Percentiles rank a stretch among this genome's conserved stretches.
These are phyloP conservation scores for Balearica regulorum DNA, from an alignment of 2,797 vertebrate genomes.

Conservation along the genomic window DNA sequence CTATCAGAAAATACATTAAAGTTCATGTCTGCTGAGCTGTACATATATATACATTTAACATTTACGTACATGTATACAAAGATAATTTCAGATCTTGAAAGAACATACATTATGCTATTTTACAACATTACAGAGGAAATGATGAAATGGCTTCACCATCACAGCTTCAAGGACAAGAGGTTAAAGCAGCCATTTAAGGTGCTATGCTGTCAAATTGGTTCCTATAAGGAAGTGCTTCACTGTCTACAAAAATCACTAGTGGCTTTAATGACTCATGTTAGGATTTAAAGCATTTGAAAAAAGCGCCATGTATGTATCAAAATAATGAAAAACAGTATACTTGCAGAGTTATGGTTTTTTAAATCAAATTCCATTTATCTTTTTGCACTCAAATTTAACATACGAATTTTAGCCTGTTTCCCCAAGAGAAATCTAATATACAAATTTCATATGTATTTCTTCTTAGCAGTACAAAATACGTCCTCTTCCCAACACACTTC, in stretches of 20 bases:
- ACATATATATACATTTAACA: neutral
- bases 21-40: neutral
- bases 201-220: neutral
- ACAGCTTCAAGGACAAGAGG: constrained; percentile 31
- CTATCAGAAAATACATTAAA: neutral
- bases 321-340: neutral
- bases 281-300: constrained; percentile 19
- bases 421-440: neutral
- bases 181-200: constrained; percentile 12
- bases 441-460: neutral
- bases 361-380: constrained; percentile 22
- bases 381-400: neutral
- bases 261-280: neutral
- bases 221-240: neutral
- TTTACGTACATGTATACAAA: neutral
- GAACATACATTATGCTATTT: neutral
- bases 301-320: neutral
- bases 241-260: neutral
- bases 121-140: neutral
- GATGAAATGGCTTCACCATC: neutral
- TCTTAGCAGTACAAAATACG: constrained; percentile 26
- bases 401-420: neutral
- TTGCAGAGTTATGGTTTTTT: neutral
- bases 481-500: neutral
- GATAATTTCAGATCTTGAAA: neutral